A percentile compares a stretch with the other conserved stretches of the same genome.
Evolutionary conservation across 2,113 vertebrate genomes (phyloP).

Genomic region (Apodemus speciosus): DNA sequence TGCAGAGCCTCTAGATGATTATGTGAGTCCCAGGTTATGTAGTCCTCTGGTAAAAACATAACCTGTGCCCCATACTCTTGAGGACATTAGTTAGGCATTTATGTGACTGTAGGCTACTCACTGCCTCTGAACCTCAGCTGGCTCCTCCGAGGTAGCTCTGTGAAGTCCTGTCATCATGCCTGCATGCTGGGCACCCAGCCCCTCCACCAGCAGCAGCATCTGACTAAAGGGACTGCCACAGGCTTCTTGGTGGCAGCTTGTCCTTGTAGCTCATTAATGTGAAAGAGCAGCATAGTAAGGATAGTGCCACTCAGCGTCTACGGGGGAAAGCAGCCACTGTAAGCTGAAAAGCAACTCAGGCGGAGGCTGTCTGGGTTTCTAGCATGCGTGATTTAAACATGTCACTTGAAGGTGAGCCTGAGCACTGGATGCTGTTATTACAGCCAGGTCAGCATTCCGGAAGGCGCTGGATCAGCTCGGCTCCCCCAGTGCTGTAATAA

Average conservation of each 20-base stretch:
- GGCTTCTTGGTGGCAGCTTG: background rate
- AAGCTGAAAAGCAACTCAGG: background rate
- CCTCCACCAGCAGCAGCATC: background rate
- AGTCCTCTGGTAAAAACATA: background rate
- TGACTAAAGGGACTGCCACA: background rate
- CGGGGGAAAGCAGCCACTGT: background rate
- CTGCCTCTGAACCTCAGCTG: background rate
- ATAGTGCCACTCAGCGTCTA: background rate
- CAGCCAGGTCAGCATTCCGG: background rate
- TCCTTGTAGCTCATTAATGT: background rate
- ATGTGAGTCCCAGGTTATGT: background rate
- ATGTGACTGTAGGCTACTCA: background rate
- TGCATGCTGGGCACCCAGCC: too few relatives aligned
- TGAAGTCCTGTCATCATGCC: background rate
- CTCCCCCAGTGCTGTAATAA: background rate
- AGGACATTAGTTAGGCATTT: background rate
- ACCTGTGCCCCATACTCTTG: background rate
- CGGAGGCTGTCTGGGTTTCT: too few relatives aligned
- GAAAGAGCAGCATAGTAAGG: background rate
- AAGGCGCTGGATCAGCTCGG: background rate
- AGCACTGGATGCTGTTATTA: background rate
- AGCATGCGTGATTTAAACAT: background rate
- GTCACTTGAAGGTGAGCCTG: background rate
- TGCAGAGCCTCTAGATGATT: background rate
- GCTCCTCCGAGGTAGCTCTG: background rate